These are phyloP conservation scores for Auanema freiburgensis DNA, from an alignment of 2,888 invertebrate species.

Conservation along the genomic window DNA sequence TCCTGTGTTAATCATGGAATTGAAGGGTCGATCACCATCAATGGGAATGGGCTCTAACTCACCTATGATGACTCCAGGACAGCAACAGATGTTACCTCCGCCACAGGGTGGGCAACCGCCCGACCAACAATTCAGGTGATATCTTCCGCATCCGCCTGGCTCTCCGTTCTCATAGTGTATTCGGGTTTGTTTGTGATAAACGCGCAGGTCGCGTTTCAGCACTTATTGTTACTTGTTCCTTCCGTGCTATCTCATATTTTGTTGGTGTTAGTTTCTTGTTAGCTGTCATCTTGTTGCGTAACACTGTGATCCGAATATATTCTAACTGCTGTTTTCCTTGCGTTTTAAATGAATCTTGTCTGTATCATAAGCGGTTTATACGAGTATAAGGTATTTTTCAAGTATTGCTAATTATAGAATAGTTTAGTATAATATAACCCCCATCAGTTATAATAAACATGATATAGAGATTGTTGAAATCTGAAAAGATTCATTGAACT, in stretches of 20 bases:
- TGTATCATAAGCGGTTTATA: constrained; percentile 21
- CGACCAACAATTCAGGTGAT: constrained; percentile 17
- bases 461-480: too few relatives aligned
- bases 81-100: constrained; percentile 18
- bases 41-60: constrained; percentile 2
- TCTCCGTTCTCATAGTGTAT: neutral
- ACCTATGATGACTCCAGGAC: constrained; percentile 4
- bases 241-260: constrained; percentile 7
- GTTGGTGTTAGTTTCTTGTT: constrained; percentile 4
- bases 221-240: neutral
- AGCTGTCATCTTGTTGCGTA: constrained; percentile 2
- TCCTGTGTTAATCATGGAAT: neutral
- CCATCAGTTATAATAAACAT: too few relatives aligned
- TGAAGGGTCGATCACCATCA: constrained; percentile 12
- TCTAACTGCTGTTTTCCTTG: neutral
- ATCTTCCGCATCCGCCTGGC: neutral
- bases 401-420: too few relatives aligned
- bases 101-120: constrained; percentile 6
- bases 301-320: neutral
- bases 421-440: too few relatives aligned
- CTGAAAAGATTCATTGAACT: too few relatives aligned
- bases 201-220: constrained; percentile 14
- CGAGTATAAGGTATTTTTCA: constrained; percentile 12
- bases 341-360: constrained; percentile 7
- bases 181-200: constrained; percentile 13